Evolutionary conservation across 1,140 invertebrate species (phyloP).

Genomic region (Trachymyrmex septentrionalis): DNA sequence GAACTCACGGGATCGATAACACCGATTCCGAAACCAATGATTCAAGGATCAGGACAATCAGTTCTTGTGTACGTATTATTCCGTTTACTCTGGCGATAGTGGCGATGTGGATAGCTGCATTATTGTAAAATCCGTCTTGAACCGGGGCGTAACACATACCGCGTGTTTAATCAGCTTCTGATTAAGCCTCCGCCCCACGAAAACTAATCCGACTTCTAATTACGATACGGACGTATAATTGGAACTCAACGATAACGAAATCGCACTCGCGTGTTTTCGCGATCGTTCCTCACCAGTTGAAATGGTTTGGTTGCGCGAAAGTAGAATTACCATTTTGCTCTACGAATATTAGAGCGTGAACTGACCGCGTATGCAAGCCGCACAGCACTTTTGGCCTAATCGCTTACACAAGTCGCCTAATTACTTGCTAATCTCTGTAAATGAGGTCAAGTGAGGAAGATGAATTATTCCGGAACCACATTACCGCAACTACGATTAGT

Average conservation of each 20-base stretch:
- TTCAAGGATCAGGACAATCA: constrained; percentile 38
- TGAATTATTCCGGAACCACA: background rate
- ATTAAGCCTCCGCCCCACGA: background rate
- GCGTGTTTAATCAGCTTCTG: background rate
- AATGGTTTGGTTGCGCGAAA: background rate
- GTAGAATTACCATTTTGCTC: background rate
- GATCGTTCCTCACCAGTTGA: background rate
- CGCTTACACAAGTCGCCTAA: background rate
- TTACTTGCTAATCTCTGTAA: background rate
- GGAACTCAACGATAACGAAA: background rate
- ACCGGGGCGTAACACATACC: no score
- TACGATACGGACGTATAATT: background rate
- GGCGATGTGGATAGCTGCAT: background rate
- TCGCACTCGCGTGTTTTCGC: background rate
- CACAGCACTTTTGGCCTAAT: background rate
- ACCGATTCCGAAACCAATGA: constrained; percentile 13
- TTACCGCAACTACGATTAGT: background rate
- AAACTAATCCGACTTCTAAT: background rate
- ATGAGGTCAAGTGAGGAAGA: background rate
- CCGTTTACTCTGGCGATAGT: background rate
- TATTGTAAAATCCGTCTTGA: constrained; percentile 29
- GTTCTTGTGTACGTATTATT: constrained; percentile 8
- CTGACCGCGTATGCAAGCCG: background rate
- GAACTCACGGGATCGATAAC: constrained; percentile 30
- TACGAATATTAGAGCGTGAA: constrained; percentile 7